These are phyloP conservation scores for Tethea ocularis DNA, from an alignment of 2,888 invertebrate species.

Conservation along the genomic window DNA sequence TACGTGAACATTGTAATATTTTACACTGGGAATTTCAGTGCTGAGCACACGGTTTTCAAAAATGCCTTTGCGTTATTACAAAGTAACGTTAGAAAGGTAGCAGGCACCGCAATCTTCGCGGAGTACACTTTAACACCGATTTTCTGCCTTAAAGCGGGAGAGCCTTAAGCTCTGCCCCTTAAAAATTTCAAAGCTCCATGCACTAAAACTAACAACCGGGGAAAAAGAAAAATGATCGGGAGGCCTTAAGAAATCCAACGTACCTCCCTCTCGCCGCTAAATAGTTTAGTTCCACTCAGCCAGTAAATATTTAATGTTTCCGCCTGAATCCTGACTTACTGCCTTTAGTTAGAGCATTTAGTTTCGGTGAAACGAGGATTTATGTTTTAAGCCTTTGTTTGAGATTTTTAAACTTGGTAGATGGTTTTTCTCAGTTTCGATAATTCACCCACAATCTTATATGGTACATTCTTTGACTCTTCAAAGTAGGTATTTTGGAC, in stretches of 20 bases:
- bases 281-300: slow-evolving; percentile 57
- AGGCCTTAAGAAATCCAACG: slow-evolving; percentile 46
- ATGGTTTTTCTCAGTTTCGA: neutral
- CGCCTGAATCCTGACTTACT: slow-evolving; percentile 51
- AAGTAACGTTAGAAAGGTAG: slow-evolving; percentile 7
- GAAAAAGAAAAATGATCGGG: slow-evolving; percentile 45
- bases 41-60: neutral
- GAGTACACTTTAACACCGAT: slow-evolving; percentile 10
- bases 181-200: slow-evolving; percentile 43
- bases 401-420: slow-evolving; percentile 28
- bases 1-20: neutral
- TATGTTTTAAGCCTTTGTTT: slow-evolving; percentile 36
- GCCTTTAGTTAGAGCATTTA: slow-evolving; percentile 42
- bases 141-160: slow-evolving; percentile 7
- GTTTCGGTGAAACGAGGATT: slow-evolving; percentile 41
- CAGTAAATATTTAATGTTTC: slow-evolving; percentile 64
- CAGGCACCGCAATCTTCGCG: slow-evolving; percentile 7
- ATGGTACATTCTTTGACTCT: neutral
- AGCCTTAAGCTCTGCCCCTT: slow-evolving; percentile 18
- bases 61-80: slow-evolving; percentile 5
- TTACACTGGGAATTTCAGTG: neutral
- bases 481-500: neutral
- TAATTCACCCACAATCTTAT: neutral
- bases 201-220: slow-evolving; percentile 39
- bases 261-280: slow-evolving; percentile 46